Evolutionary conservation across 1,140 invertebrate species (phyloP), one percentile per base, ranked within the genome.

Genomic region (Drosophila subpulchrella): DNA sequence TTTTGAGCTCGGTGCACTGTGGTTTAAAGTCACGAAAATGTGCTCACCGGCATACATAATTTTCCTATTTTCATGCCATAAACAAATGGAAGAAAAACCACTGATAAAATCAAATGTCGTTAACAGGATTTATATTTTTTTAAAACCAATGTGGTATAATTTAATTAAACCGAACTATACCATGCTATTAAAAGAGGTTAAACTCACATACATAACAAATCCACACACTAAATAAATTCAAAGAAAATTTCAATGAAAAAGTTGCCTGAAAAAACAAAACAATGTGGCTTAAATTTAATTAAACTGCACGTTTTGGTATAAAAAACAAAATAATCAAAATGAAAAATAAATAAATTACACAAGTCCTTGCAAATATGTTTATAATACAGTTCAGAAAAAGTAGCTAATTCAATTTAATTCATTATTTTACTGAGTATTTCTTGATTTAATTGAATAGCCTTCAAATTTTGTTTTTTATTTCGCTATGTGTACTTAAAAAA

Each of bases 1-100:
- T 54, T 86, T 75, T 82, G 50, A 71, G 61, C 61, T 62, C 15
- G n/a, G 48, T 51, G 62, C 59, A 78, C 61, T 58, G 73, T 76
- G 73, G 61, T 76, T 13, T 17, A 11, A 27, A 39, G 10, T n/a
- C 27, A 32, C 3, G 20, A 12, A n/a, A 57, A 57, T 24, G 15
- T 17, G 13, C 3, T 13, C 2, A 5, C 24, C 12, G 1, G 11
- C 11, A 39, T 24, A 32, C n/a, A 50, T 39, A 17, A 15, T 38
- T 20, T 39, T 12, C 2, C 27, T 4, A 10, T 15, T 8, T 42
- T 15, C 6, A 8, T 3, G 4, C n/a, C 27, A 27, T 27, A 4
- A 3, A 15, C 2, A 2, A 10, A 34, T 10, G 8, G 8, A n/a
- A n/a, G 44, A 44, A 44, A 12, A 51, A 4, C 3, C 32, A 12